These are phyloP conservation scores for Pipistrellus pipistrellus DNA, from an alignment of 2,797 vertebrate species.

Conservation along the genomic window DNA sequence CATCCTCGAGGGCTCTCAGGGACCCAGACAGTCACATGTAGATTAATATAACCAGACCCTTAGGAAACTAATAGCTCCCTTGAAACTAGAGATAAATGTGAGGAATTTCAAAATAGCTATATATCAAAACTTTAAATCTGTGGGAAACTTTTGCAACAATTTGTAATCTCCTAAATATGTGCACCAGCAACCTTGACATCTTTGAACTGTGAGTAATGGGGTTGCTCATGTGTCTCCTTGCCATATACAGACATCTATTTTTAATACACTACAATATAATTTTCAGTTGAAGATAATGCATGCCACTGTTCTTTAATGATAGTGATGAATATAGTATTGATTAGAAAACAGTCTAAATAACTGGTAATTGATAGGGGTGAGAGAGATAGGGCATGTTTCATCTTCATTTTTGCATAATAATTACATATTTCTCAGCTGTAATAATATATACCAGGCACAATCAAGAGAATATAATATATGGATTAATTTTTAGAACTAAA, in stretches of 20 bases:
- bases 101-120: slow-evolving; percentile 72
- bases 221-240: background rate
- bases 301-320: slow-evolving; percentile 69
- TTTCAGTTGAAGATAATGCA: slow-evolving; percentile 76
- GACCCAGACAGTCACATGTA: background rate
- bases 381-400: slow-evolving; percentile 50
- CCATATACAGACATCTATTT: slow-evolving; percentile 73
- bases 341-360: slow-evolving; percentile 73
- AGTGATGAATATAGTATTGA: slow-evolving; percentile 82
- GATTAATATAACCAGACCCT: slow-evolving; percentile 36
- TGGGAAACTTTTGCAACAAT: slow-evolving; percentile 72
- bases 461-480: slow-evolving; percentile 62
- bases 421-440: slow-evolving; percentile 17
- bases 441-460: slow-evolving; percentile 47
- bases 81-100: slow-evolving; percentile 67
- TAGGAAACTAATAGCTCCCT: slow-evolving; percentile 35
- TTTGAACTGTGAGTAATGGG: slow-evolving; percentile 72
- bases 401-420: slow-evolving; percentile 72
- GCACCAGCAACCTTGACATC: slow-evolving; percentile 28
- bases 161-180: slow-evolving; percentile 69
- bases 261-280: slow-evolving; percentile 71
- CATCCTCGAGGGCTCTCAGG: background rate
- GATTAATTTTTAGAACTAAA: slow-evolving; percentile 73
- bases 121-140: slow-evolving; percentile 71
- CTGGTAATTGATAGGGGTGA: slow-evolving; percentile 73